A percentile compares a stretch with the other conserved stretches of the same genome.
These are phyloP conservation scores for Drosophila guanche DNA, from an alignment of 1,140 invertebrate species.

Conservation along the genomic window DNA sequence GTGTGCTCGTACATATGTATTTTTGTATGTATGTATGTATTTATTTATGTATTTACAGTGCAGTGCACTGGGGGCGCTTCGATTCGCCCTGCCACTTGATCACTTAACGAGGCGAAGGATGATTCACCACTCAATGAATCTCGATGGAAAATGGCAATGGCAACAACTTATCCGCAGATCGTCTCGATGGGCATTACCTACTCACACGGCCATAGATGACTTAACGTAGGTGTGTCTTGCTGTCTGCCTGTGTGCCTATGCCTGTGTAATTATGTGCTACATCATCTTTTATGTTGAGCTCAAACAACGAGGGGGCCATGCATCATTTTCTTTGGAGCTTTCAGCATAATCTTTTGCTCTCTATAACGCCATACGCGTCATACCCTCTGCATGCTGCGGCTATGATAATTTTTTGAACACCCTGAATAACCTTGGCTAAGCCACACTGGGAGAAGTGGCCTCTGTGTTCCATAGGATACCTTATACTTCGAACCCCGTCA, in stretches of 20 bases:
- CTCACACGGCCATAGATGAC: conserved; percentile 30
- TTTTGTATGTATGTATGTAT: too few relatives aligned
- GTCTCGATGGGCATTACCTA: conserved; percentile 52
- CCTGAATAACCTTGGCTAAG: too few relatives aligned
- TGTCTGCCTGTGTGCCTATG: conserved; percentile 19
- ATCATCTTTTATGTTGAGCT: conserved; percentile 71
- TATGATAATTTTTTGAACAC: too few relatives aligned
- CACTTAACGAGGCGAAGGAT: conserved; percentile 43
- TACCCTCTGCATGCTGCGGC: too few relatives aligned
- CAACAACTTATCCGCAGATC: conserved; percentile 50
- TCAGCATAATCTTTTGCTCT: conserved; percentile 40
- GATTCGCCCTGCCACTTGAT: conserved; percentile 35
- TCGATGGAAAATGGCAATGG: conserved; percentile 8
- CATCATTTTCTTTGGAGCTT: conserved; percentile 45
- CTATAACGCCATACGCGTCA: too few relatives aligned
- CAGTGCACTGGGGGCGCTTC: conserved; percentile 16
- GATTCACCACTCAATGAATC: conserved; percentile 47
- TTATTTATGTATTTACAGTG: conserved; percentile 19
- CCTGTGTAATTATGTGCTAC: conserved; percentile 75
- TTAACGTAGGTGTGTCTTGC: conserved; percentile 6
- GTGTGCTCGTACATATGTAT: too few relatives aligned
- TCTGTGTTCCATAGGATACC: too few relatives aligned
- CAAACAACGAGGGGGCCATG: conserved; percentile 49
- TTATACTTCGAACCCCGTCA: too few relatives aligned
- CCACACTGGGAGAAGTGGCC: too few relatives aligned